Conservation (phyloP, 1,140 invertebrate genomes). For the Tigriopus japonicus region DNA sequence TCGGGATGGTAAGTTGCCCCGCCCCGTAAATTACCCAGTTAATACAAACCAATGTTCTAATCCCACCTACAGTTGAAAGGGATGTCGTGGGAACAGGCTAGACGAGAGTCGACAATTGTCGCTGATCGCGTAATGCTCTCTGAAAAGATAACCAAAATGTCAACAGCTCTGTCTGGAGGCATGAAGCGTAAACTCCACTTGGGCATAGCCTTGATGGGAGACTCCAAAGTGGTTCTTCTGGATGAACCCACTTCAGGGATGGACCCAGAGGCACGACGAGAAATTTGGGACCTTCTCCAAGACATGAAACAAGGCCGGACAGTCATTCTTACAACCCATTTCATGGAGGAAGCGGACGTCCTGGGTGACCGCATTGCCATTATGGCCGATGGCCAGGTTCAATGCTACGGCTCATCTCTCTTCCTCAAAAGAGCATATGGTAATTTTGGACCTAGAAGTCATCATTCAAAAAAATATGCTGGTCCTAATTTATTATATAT, state of each 20-base stretch:
- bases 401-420: constrained; percentile 62
- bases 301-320: constrained; percentile 37
- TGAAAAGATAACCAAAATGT: constrained; percentile 6
- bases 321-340: constrained; percentile 83
- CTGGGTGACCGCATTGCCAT: constrained; percentile 82
- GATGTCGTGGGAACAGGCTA: not conserved
- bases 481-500: too few relatives aligned
- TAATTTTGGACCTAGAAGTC: too few relatives aligned
- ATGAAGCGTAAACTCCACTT: constrained; percentile 70
- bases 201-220: constrained; percentile 60
- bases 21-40: too few relatives aligned
- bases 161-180: constrained; percentile 58
- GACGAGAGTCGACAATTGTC: not conserved
- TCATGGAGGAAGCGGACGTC: constrained; percentile 94
- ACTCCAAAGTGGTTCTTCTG: constrained; percentile 45
- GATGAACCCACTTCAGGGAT: constrained; percentile 90
- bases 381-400: constrained; percentile 56
- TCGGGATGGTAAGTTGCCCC: not conserved
- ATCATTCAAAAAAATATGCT: too few relatives aligned
- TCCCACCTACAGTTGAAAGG: not conserved
- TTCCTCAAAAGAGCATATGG: constrained; percentile 71
- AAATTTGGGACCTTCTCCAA: constrained; percentile 66
- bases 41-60: too few relatives aligned
- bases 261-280: constrained; percentile 73
- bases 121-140: not conserved